A percentile compares a stretch with the other conserved stretches of the same genome.
Evolutionary conservation across 2,797 vertebrate species (phyloP).

Genomic region (Benthosema pterotum): DNA sequence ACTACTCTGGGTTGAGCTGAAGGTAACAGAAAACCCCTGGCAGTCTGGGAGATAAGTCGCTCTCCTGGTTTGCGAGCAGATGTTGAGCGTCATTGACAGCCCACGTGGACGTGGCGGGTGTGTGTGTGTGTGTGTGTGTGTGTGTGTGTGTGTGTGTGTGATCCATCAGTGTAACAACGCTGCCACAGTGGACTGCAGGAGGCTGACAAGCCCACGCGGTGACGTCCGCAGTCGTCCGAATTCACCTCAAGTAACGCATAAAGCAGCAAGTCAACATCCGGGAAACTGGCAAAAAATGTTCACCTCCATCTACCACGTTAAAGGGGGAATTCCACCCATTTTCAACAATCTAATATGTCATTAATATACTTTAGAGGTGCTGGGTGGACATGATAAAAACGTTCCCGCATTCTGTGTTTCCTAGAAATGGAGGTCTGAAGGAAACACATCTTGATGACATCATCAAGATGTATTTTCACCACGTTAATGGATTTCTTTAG

Average conservation of each 20-base stretch:
- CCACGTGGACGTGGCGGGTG: background rate
- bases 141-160: no score
- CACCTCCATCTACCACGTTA: constrained; percentile 54
- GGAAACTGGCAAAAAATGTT: constrained; percentile 32
- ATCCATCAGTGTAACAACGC: background rate
- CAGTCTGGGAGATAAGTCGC: background rate
- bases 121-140: no score
- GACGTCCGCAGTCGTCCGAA: constrained; percentile 14
- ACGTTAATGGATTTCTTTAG: no score
- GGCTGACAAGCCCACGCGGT: constrained; percentile 20
- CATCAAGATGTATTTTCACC: no score
- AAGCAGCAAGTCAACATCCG: no score
- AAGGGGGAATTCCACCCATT: no score
- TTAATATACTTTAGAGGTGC: no score
- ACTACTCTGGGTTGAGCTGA: constrained; percentile 38
- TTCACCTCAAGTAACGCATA: constrained; percentile 12
- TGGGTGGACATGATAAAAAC: no score
- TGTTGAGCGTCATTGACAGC: constrained; percentile 1
- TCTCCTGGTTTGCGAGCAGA: constrained; percentile 4
- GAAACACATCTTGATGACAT: no score
- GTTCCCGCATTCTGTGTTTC: no score
- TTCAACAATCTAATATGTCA: no score
- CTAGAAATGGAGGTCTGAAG: no score
- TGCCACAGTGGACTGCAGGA: background rate
- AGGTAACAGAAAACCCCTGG: constrained; percentile 33